Evolutionary conservation across 2,113 vertebrate species (phyloP), one percentile per base, ranked within the genome.

Genomic region (Henicopernis longicauda): DNA sequence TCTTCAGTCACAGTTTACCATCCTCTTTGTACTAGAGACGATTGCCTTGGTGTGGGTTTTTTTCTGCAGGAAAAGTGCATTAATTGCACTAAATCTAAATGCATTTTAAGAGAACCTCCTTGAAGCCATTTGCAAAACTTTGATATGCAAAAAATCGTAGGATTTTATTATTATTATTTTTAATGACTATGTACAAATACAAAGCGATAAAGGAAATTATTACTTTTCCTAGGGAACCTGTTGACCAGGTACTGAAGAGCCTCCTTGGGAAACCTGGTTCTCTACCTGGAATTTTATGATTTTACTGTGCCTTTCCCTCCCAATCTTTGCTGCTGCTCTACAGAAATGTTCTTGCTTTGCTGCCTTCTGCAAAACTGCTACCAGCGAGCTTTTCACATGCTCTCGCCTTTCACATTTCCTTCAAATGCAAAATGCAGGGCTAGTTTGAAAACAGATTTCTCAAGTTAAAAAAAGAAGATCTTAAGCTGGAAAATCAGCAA

Each of bases 151-250:
- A 93, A 86, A 88, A 63, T 55, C 4, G 0, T 58, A 31, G 72
- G 40, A 19, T 12, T 78, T 86, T 76, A 25, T 91, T 52, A 59
- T 61, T 61, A 84, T 52, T 78, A 70, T 85, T 95, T 80, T 82
- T 94, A 91, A 91, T 91, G 44, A 79, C 85, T 92, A 38, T 0
- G 0, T 77, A 83, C 45, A 92, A 95, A 87, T 40, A 45, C 18
- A 69, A 93, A 95, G 71, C 4, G 55, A 40, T 38, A 90, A 21
- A 27, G 62, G 91, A 96, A 96, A 97, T 92, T 44, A 80, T 38
- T 85, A 31, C 76, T 92, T 86, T 94, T 94, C 85, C 82, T 49
- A 87, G 74, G 88, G 86, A 96, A 98, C 95, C 91, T 98, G 97
- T 96, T 98, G 97, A 95, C 90, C 87, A 81, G 47, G 72, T 86